Base-by-base conservation (phyloP, 2,113 vertebrate species). In the Etheostoma spectabile region DNA sequence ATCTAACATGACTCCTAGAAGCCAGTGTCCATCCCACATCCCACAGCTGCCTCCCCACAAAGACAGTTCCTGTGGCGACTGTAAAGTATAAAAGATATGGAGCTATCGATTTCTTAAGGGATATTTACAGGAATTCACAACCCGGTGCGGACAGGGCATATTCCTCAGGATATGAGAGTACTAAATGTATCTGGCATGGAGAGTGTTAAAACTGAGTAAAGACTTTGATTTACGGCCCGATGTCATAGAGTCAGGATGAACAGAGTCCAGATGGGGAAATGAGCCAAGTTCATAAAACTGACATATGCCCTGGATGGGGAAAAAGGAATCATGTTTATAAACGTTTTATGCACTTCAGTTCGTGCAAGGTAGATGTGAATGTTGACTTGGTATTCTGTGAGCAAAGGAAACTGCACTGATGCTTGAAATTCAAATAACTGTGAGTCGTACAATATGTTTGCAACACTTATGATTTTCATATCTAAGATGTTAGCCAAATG, bases 91-190 rank as follows among this genome's bases (percentile, higher is more conserved):
- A 82, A 82, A 52, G 46, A 73, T 79, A 82, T 67, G 69, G 74
- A 66, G 49, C 48, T 79, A 89, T 85, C 13, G 63, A 84, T 86
- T 86, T 64, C 48, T 77, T 51, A 64, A 75, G 76, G 74, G 46
- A 80, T 52, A 61, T 83, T 91, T 83, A 71, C 60, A 79, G 78
- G 69, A 73, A 81, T 71, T 83, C 64, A 85, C 51, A 77, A 53
- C 48, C 72, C 61, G 46, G 60, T 5, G 15, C 19, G 22, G 68
- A 78, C 53, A 3, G 3, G 27, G 42, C n/a, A n/a, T 35, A 75
- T 71, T 73, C 59, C 59, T 84, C 56, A 46, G 76, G 55, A 80
- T 81, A 80, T 73, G 64, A 86, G 55, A 35, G 52, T 30, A 42
- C 38, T 42, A 56, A 51, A 82, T 69, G 46, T 84, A 79, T 86